Conservation (phyloP, 1,140 invertebrate genomes). For the Diorhabda sublineata region DNA sequence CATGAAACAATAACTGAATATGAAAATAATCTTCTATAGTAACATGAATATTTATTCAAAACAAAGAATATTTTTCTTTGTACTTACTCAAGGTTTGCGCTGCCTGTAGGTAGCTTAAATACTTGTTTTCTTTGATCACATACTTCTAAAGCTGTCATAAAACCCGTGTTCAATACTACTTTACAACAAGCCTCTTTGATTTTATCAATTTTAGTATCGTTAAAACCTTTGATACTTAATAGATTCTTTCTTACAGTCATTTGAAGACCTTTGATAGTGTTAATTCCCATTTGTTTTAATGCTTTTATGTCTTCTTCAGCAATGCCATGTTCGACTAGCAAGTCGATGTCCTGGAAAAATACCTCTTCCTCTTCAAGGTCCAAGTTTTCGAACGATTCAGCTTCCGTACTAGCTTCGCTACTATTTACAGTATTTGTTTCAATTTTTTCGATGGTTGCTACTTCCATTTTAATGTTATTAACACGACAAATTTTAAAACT, state of each 20-base stretch:
- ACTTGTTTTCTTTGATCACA: conserved; percentile 66
- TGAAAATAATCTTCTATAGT: not conserved
- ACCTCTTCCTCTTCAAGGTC: conserved; percentile 48
- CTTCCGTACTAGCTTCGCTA: conserved; percentile 19
- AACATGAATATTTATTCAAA: conserved; percentile 1
- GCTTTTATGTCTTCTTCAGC: conserved; percentile 69
- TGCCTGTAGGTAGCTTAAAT: conserved; percentile 71
- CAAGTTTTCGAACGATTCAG: conserved; percentile 25
- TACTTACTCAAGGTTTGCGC: conserved; percentile 67
- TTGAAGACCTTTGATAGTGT: conserved; percentile 75
- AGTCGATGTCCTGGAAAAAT: conserved; percentile 55
- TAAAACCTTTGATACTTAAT: conserved; percentile 71
- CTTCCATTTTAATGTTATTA: conserved; percentile 12
- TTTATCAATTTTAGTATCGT: conserved; percentile 78
- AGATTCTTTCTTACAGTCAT: conserved; percentile 76
- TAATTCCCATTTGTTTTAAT: conserved; percentile 71
- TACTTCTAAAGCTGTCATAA: conserved; percentile 73
- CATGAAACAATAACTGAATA: not conserved
- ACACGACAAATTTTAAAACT: not conserved
- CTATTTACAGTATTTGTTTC: not conserved
- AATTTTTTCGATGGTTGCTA: not conserved
- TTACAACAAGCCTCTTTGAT: conserved; percentile 73
- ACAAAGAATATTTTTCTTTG: not conserved
- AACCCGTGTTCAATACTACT: conserved; percentile 53
- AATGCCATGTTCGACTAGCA: conserved; percentile 54